Conservation (phyloP, 1,140 invertebrate species). For the Papilio aristodemus region DNA sequence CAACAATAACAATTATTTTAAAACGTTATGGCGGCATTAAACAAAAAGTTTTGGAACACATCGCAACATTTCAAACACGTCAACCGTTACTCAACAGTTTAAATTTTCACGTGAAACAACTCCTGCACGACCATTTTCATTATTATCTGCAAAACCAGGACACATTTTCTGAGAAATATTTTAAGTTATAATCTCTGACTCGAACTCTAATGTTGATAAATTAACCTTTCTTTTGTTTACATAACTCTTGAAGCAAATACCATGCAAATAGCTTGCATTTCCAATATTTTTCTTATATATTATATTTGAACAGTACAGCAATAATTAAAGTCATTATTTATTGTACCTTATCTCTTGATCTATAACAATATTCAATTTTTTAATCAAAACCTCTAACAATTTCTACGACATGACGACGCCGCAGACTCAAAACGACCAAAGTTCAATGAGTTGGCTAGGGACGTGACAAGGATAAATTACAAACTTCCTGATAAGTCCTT, state of each 20-base stretch:
- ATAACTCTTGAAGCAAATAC: neutral
- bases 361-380: too few relatives aligned
- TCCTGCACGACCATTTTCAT: slow-evolving; percentile 1
- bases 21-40: neutral
- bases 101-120: slow-evolving; percentile 5
- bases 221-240: neutral
- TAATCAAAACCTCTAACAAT: slow-evolving; percentile 9
- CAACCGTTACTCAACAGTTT: slow-evolving; percentile 8
- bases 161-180: neutral
- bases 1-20: neutral
- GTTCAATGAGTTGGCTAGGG: slow-evolving; percentile 9
- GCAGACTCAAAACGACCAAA: slow-evolving; percentile 11
- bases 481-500: slow-evolving; percentile 24
- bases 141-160: neutral
- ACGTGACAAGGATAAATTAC: slow-evolving; percentile 31
- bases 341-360: too few relatives aligned
- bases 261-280: too few relatives aligned
- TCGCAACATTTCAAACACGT: slow-evolving; percentile 2
- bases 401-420: slow-evolving; percentile 6
- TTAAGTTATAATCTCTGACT: neutral
- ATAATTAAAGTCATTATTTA: too few relatives aligned
- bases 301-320: too few relatives aligned
- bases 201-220: neutral
- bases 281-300: too few relatives aligned
- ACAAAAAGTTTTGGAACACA: neutral